Evolutionary conservation across 2,888 invertebrate genomes (phyloP), one percentile per base, ranked within the genome.

Genomic region (Thecocarcelia acutangulata): DNA sequence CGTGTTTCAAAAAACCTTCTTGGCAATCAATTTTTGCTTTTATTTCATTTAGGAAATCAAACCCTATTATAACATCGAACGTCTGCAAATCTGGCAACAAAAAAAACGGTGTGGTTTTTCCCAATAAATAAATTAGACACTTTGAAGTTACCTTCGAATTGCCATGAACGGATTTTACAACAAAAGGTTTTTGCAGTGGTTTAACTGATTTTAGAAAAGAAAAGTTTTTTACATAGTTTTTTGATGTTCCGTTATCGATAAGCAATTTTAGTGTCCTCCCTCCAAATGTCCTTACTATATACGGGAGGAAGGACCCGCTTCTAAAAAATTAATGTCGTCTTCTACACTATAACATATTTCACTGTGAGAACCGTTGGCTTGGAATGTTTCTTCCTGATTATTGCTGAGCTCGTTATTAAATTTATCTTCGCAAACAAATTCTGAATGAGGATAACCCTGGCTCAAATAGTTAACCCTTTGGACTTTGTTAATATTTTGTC

Each of bases 221-320:
- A 3, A 63, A 52, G 44, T 52, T 54, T 63, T 44, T 63, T n/a
- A 73, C 63, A 8, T 63, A 63, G n/a, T n/a, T n/a, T n/a, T n/a
- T n/a, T n/a, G n/a, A n/a, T n/a, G n/a, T n/a, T n/a, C n/a, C n/a
- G n/a, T 33, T 74, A 74, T 74, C 64, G 48, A 63, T 64, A 6
- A 64, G 2, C 40, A 58, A 70, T 13, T 70, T 70, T 61, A 72
- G 44, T 42, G 61, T 42, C 59, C 72, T 72, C n/a, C 74, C 64
- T 11, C n/a, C 44, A 44, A 56, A 63, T 54, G 44, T 19, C 21
- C 54, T 73, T 63, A 63, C 73, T 73, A 63, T 37, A 73, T 73
- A 70, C 21, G 80, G 68, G 61, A 81, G 72, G 80, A 77, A 68
- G 72, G 76, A 59, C 21, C 15, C 8, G 15, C 48, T 37, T 58